Base-by-base conservation (phyloP, 2,113 vertebrate species). In the Brachionichthys hirsutus region DNA sequence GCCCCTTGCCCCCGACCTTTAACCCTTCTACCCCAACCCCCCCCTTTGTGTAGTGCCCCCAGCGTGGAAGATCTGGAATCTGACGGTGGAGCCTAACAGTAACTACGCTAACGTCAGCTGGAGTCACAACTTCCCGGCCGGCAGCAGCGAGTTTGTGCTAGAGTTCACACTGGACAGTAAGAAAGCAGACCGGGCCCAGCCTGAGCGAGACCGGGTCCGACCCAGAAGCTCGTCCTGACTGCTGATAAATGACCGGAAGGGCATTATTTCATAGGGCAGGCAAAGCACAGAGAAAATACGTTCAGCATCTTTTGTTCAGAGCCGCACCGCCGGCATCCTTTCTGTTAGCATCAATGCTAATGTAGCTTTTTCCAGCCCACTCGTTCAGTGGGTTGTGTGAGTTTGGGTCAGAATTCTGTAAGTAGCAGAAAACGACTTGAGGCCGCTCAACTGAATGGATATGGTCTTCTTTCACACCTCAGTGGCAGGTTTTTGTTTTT, bases 51-150 rank as follows among this genome's bases (percentile, higher is more conserved):
- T 92, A 96, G 95, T 91, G 85, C 78, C 77, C 60, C 89, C 88
- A 49, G 92, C 86, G 92, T 78, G 67, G 89, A 85, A 85, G 91
- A 95, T 98, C 90, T 96, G 94, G 95, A 94, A 98, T 91, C 73
- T 99, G 94, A 97, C 93, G 77, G 94, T 95, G 91, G 92, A 93
- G 85, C 88, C 94, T 85, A 95, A 96, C 94, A 98, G 93, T 95
- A 93, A 97, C 95, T 94, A 94, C 92, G 93, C 94, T 94, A 96
- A 96, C 92, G 90, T 99, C 95, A 97, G 93, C 92, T 99, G 97
- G 97, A 95, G 87, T 87, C 94, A 98, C 94, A 95, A 92, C 93
- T 94, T 96, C 92, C 93, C 93, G 73, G 82, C 91, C 81, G 75
- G 79, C 87, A 94, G 91, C 92, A 95, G 92, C 91, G 91, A 94